Conservation (phyloP, 2,113 vertebrate genomes). For the Salvator merianae region DNA sequence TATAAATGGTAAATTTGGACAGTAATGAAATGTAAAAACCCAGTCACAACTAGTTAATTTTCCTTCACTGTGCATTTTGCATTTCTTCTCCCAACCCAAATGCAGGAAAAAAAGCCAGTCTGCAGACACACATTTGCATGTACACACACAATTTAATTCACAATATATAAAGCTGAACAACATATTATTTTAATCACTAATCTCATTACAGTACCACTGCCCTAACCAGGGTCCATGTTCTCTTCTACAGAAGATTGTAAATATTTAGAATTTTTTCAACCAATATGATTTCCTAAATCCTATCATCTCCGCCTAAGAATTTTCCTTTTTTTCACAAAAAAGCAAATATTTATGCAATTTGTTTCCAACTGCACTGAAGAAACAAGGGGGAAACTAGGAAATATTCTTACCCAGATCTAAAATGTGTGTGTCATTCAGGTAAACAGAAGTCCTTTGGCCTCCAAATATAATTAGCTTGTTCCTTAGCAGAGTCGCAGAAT, state of each 20-base stretch:
- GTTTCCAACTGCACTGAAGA: neutral
- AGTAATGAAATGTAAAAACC: neutral
- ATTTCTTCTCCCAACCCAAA: too few species aligned
- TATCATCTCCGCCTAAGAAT: neutral
- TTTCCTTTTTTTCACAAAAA: neutral
- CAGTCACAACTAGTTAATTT: too few species aligned
- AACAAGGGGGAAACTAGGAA: neutral
- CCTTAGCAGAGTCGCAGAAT: slow-evolving; percentile 83
- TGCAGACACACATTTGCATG: too few species aligned
- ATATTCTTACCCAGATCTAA: slow-evolving; percentile 83
- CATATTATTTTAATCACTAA: neutral
- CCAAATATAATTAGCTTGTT: slow-evolving; percentile 87
- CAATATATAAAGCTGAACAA: neutral
- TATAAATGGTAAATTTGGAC: neutral
- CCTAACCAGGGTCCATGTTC: neutral
- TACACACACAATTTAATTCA: neutral
- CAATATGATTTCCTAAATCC: neutral
- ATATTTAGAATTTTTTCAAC: neutral
- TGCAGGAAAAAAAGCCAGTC: too few species aligned
- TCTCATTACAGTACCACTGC: neutral
- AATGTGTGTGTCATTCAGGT: slow-evolving; percentile 85
- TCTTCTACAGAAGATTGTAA: neutral
- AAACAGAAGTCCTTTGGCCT: slow-evolving; percentile 77
- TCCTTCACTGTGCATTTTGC: too few species aligned
- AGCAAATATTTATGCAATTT: neutral